Evolutionary conservation across 2,113 vertebrate species (phyloP).

Genomic region (Morone chrysops): DNA sequence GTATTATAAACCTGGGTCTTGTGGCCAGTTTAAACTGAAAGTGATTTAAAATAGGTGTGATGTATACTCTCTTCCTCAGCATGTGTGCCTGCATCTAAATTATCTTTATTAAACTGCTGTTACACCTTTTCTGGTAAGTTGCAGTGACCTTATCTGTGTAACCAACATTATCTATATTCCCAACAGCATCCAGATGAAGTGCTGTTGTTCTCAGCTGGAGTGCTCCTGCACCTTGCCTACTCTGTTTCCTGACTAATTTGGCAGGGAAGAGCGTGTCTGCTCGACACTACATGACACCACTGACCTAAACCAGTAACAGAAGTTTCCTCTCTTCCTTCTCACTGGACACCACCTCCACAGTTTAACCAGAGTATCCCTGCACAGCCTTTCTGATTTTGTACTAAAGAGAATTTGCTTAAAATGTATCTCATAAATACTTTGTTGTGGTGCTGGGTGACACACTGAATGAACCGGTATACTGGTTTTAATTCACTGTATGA

Average conservation of each 20-base stretch:
- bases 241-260: conserved; percentile 72
- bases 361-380: conserved; percentile 31
- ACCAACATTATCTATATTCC: conserved; percentile 66
- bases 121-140: conserved; percentile 40
- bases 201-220: conserved; percentile 69
- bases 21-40: conserved; percentile 14
- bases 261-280: conserved; percentile 60
- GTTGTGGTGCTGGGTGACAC: too few relatives aligned
- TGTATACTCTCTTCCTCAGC: conserved; percentile 22
- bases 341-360: conserved; percentile 34
- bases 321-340: conserved; percentile 53
- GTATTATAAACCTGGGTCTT: not conserved
- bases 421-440: not conserved
- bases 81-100: conserved; percentile 43
- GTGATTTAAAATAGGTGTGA: conserved; percentile 19
- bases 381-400: not conserved
- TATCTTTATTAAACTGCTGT: conserved; percentile 50
- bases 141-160: conserved; percentile 68
- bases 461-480: too few relatives aligned
- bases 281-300: conserved; percentile 65
- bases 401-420: not conserved
- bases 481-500: too few relatives aligned
- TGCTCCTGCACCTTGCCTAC: conserved; percentile 57
- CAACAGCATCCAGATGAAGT: conserved; percentile 62
- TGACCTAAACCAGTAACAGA: conserved; percentile 66